Conservation (phyloP, 1,140 invertebrate genomes). For the Subanguina moxae region DNA sequence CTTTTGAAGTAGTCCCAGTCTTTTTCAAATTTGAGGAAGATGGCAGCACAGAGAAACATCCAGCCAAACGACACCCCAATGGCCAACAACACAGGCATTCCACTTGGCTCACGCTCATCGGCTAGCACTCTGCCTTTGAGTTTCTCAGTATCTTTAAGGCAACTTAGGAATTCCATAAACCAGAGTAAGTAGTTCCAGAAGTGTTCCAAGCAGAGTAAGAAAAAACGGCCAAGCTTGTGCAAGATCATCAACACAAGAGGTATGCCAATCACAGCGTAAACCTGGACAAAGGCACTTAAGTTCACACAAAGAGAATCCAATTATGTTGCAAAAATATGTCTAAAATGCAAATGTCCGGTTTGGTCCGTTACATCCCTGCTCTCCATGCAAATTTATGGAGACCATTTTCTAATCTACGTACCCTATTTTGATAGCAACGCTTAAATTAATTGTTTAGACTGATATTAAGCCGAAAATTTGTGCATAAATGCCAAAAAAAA, state of each 20-base stretch:
- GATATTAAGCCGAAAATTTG: no score
- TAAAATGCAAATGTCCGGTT: no score
- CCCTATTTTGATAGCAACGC: no score
- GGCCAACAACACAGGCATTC: conserved; percentile 56
- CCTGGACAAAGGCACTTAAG: no score
- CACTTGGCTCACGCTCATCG: conserved; percentile 37
- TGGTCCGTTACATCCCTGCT: no score
- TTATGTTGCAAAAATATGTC: no score
- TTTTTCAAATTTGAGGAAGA: conserved; percentile 57
- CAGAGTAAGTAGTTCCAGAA: conserved; percentile 46
- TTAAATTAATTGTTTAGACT: no score
- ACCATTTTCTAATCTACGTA: no score
- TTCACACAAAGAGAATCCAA: no score
- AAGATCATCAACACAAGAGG: conserved; percentile 55
- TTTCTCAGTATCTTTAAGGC: conserved; percentile 54
- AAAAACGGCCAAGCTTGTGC: conserved; percentile 56
- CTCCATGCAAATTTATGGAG: no score
- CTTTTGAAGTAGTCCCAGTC: conserved; percentile 59
- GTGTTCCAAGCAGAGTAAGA: conserved; percentile 42
- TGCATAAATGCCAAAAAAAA: no score
- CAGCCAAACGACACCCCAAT: conserved; percentile 54
- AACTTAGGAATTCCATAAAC: conserved; percentile 55
- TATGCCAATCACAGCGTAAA: no score
- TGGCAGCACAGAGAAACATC: conserved; percentile 59
- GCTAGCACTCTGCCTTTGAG: conserved; percentile 34